phyloP scores from a whole-genome alignment of 30 jellyfish, hydroid and myxozoan genomes.

The Turritopsis dohrnii region DNA sequence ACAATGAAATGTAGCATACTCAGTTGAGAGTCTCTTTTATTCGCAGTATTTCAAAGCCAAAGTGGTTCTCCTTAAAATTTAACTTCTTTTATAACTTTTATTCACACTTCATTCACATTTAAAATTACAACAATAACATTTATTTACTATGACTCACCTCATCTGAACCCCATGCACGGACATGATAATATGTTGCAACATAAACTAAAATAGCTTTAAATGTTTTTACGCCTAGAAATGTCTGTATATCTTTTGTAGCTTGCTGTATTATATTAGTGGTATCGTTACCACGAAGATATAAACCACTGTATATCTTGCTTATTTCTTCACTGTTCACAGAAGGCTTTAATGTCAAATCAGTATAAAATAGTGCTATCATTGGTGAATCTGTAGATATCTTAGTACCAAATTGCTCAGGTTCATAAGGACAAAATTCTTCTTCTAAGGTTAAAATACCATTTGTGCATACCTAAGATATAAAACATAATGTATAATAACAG shows the following conservation, averaged over 20 bases:
- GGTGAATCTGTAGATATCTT: constrained; percentile 18
- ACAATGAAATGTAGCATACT: neutral
- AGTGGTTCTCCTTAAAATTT: too few relatives aligned
- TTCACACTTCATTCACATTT: too few relatives aligned
- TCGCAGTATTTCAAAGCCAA: too few relatives aligned
- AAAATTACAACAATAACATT: too few relatives aligned
- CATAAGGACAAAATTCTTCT: constrained; percentile 31
- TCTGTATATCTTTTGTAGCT: constrained; percentile 29
- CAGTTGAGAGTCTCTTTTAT: too few relatives aligned
- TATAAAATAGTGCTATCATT: constrained; percentile 33
- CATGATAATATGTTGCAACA: constrained; percentile 34
- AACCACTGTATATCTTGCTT: constrained; percentile 11
- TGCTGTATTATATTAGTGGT: constrained; percentile 10
- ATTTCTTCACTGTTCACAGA: neutral
- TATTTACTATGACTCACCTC: constrained; percentile 4
- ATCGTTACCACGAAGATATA: constrained; percentile 16
- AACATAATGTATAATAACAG: neutral
- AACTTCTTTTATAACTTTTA: too few relatives aligned
- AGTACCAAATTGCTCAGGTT: constrained; percentile 26
- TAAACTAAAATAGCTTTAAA: constrained; percentile 24
- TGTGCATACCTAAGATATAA: constrained; percentile 35
- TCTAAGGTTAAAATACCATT: constrained; percentile 26
- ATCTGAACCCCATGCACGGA: constrained; percentile 31
- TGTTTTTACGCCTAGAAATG: neutral
- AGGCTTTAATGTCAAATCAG: constrained; percentile 28